Evolutionary conservation across 2,888 invertebrate species (phyloP), one percentile per base, ranked within the genome.

Genomic region (Pristionchus entomophagus): DNA sequence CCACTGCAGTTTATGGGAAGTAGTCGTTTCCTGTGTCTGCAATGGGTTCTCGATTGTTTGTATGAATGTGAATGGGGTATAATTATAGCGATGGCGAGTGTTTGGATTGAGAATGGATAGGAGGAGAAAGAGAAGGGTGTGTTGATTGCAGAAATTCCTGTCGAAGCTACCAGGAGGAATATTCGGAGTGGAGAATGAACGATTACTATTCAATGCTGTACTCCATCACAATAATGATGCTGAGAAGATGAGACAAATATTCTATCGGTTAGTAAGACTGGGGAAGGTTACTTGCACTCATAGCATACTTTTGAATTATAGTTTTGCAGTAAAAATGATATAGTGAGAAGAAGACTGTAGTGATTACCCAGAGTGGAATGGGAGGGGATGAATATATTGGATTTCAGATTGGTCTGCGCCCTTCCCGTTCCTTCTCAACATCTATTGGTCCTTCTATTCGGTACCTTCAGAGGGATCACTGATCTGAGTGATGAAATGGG

Each of bases 161-260:
- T 95, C 98, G 89, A 98, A 98, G 95, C 96, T 99, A 92, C 98
- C 98, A 26, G 97, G 97, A 86, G 99, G 99, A 53, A 96, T 99
- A 88, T 98, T 99, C 95, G 97, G 98, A 0, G 95, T 96, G 51
- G 96, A 96, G 85, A 96, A 97, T 88, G 99, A 99, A 94, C 96
- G 96, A 94, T 96, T 96, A 91, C 95, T 99, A 87, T 97, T 99
- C 94, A 95, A 96, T 88, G 96, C 97, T 85, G 96, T 98, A 90
- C 96, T 97, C 78, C 94, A 97, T 91, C 96, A 96, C 62, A 96
- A 96, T 94, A 96, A 96, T 91, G 91, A 91, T 73, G 86, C 86
- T 29, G 95, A 96, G 92, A 96, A 96, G 93, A 97, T 98, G 95
- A 96, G 97, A 93, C 96, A 97, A 94, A 96, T 97, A 94, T 97